phyloP scores from a whole-genome alignment of 2,797 vertebrate species.

The Megalops cyprinoides region DNA sequence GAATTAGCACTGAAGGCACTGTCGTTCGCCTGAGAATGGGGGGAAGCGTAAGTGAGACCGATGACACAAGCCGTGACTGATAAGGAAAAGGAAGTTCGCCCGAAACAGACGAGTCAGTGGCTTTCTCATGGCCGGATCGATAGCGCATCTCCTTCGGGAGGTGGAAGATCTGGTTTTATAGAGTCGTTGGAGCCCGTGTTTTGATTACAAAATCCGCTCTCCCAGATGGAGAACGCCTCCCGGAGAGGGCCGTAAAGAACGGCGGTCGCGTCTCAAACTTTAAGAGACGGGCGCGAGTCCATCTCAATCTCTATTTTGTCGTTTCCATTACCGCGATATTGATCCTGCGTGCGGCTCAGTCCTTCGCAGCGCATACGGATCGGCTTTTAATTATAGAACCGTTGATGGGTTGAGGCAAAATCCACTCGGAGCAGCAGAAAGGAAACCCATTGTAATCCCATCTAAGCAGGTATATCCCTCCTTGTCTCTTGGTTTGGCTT shows the following conservation, averaged over 20 bases:
- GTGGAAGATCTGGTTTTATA: constrained; percentile 62
- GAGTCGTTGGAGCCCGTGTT: constrained; percentile 62
- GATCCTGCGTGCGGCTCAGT: constrained; percentile 52
- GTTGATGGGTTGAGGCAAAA: background rate
- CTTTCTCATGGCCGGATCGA: constrained; percentile 22
- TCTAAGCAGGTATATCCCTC: background rate
- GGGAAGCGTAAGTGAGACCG: background rate
- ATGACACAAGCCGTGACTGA: constrained; percentile 51
- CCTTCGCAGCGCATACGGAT: background rate
- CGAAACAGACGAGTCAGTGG: background rate
- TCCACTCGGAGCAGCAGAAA: background rate
- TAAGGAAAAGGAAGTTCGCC: constrained; percentile 40
- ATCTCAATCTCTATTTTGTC: constrained; percentile 56
- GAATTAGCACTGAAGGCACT: background rate
- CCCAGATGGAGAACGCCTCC: constrained; percentile 54
- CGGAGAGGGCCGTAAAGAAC: constrained; percentile 55
- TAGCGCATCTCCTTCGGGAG: constrained; percentile 27
- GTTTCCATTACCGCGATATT: constrained; percentile 64
- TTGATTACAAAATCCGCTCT: constrained; percentile 67
- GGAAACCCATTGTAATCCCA: background rate
- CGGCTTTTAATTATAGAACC: background rate
- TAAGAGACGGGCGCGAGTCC: constrained; percentile 30
- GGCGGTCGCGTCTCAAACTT: constrained; percentile 53
- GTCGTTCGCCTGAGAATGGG: background rate
- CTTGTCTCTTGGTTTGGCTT: background rate